phyloP scores from a whole-genome alignment of 2,797 vertebrate genomes.

The Gastrophryne carolinensis region DNA sequence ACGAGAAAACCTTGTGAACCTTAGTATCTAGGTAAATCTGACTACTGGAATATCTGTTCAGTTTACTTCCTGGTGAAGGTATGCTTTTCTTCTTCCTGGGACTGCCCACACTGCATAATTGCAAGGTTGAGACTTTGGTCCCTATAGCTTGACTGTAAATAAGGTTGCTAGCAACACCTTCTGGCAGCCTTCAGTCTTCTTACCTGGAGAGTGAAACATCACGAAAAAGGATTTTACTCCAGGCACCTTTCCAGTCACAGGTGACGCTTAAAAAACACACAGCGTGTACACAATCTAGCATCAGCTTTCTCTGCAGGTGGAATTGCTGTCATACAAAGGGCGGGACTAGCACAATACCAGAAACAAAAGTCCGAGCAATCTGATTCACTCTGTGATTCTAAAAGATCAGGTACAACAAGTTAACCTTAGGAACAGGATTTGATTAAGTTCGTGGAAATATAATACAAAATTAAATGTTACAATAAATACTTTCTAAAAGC shows the following conservation, averaged over 20 bases:
- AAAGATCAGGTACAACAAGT: no score
- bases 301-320: neutral
- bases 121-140: neutral
- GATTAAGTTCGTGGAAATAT: no score
- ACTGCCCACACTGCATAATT: conserved; percentile 16
- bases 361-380: no score
- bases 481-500: no score
- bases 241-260: neutral
- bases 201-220: neutral
- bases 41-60: conserved; percentile 11
- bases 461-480: no score
- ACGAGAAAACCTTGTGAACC: neutral
- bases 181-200: neutral
- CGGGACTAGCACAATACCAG: no score
- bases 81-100: conserved; percentile 11
- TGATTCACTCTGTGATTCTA: no score
- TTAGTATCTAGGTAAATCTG: neutral
- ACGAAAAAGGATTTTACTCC: conserved; percentile 4
- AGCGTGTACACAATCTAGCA: neutral
- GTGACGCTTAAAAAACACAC: neutral
- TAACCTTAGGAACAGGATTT: no score
- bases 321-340: neutral
- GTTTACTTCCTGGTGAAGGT: conserved; percentile 49
- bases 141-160: neutral
- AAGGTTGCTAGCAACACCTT: neutral